These are phyloP conservation scores for Pyrgilauda ruficollis DNA, from an alignment of 2,113 vertebrate species.

Conservation along the genomic window DNA sequence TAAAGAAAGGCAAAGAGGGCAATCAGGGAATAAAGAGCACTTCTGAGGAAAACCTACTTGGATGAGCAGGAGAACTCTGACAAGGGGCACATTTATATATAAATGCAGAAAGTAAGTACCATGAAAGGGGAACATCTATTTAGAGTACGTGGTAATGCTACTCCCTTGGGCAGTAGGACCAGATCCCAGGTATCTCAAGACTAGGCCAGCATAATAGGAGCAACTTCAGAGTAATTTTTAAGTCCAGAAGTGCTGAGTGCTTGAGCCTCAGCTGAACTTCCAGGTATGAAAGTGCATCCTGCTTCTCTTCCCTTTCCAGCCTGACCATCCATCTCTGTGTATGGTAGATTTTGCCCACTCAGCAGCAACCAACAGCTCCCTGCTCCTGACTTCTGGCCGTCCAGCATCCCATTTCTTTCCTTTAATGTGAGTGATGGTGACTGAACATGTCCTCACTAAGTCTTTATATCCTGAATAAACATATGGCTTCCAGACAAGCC, in stretches of 20 bases:
- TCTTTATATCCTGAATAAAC: background rate
- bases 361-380: background rate
- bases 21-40: background rate
- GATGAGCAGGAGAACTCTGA: background rate
- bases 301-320: background rate
- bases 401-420: background rate
- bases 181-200: background rate
- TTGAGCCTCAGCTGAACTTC: background rate
- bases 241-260: background rate
- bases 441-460: background rate
- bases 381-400: background rate
- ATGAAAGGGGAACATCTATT: background rate
- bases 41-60: background rate
- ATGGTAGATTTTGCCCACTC: background rate
- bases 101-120: background rate
- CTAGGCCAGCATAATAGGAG: background rate
- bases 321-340: background rate
- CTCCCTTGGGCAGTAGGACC: background rate
- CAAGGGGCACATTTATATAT: background rate
- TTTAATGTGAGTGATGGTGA: background rate
- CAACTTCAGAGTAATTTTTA: background rate
- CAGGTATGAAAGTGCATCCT: background rate
- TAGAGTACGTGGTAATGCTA: background rate
- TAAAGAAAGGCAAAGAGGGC: background rate
- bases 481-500: background rate